These are phyloP conservation scores for Steinernema carpocapsae DNA, from an alignment of 2,888 invertebrate genomes.

Conservation along the genomic window DNA sequence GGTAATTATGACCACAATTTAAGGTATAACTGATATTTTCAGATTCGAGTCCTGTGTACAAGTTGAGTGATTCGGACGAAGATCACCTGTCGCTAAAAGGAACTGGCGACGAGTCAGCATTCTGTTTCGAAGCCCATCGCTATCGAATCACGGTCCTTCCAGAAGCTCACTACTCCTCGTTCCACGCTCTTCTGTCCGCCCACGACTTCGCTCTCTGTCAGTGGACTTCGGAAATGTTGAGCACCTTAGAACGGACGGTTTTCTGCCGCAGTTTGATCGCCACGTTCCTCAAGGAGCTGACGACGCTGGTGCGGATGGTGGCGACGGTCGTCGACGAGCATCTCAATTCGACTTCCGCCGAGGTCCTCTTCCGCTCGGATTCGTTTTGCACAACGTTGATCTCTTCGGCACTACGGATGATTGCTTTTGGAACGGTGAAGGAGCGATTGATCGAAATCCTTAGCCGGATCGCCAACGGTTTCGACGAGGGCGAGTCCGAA, in stretches of 20 bases:
- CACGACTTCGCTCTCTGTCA: conserved; percentile 19
- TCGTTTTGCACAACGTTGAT: conserved; percentile 19
- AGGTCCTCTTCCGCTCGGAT: conserved; percentile 20
- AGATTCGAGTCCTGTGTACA: not conserved
- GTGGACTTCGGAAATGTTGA: conserved; percentile 2
- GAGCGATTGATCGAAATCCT: not conserved
- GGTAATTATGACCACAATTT: not conserved
- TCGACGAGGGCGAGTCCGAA: not conserved
- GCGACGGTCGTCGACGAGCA: conserved; percentile 25
- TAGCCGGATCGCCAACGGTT: not conserved
- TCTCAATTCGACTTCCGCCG: not conserved
- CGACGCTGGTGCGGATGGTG: conserved; percentile 17
- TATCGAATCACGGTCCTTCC: conserved; percentile 22
- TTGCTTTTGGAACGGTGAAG: not conserved
- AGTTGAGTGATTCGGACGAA: not conserved
- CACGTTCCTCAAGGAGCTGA: not conserved
- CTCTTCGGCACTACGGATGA: not conserved
- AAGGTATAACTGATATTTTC: not conserved
- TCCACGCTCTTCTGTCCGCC: conserved; percentile 23
- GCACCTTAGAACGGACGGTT: not conserved
- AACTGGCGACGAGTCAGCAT: not conserved
- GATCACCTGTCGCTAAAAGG: not conserved
- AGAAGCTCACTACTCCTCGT: conserved; percentile 16
- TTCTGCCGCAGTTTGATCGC: conserved; percentile 21
- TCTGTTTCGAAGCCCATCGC: conserved; percentile 21